Evolutionary conservation across 2,113 vertebrate species (phyloP).

Genomic region (Lophura nycthemera): DNA sequence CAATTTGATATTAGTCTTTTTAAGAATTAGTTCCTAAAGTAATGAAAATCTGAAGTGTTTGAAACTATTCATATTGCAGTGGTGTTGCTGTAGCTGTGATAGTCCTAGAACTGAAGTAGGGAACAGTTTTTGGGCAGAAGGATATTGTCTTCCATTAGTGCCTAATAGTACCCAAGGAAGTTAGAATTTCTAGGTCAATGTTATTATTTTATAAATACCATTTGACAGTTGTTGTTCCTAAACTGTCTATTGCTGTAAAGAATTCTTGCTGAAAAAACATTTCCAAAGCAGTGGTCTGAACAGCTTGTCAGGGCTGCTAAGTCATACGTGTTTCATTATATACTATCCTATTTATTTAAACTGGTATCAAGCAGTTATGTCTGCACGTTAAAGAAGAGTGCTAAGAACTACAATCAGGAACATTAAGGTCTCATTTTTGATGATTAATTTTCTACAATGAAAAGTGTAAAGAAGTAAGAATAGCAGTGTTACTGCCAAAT

Average conservation of each 20-base stretch:
- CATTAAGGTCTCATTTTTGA: background rate
- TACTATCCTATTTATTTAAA: background rate
- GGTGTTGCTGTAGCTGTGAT: background rate
- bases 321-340: background rate
- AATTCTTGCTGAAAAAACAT: background rate
- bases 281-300: background rate
- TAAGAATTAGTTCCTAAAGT: background rate
- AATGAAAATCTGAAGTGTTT: background rate
- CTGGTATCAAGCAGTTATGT: background rate
- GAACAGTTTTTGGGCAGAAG: background rate
- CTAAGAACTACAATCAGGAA: background rate
- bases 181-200: background rate
- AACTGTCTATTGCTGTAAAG: background rate
- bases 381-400: background rate
- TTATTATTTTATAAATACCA: background rate
- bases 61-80: background rate
- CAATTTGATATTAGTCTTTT: background rate
- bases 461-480: background rate
- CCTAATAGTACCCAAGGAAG: background rate
- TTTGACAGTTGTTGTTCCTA: background rate
- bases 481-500: background rate
- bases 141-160: background rate
- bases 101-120: background rate
- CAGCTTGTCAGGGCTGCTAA: background rate
- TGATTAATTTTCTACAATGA: background rate